phyloP scores from a whole-genome alignment of 1,140 invertebrate species.

The Vanessa tameamea region DNA sequence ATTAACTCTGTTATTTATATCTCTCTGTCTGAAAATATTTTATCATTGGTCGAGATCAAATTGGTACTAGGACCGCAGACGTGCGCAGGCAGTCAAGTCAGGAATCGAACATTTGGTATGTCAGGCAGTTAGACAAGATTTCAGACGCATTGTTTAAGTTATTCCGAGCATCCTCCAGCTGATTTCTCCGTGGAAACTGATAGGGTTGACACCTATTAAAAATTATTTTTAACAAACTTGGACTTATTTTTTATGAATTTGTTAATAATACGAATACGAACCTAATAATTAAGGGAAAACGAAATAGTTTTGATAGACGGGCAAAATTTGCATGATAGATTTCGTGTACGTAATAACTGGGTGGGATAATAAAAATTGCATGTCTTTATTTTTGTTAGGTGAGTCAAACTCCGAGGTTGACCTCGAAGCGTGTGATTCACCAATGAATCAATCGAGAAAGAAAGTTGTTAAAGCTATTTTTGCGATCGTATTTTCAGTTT shows the following conservation, averaged over 20 bases:
- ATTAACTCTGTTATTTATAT: conserved; percentile 32
- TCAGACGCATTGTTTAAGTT: conserved; percentile 76
- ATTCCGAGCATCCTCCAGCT: conserved; percentile 59
- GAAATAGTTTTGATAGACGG: conserved; percentile 22
- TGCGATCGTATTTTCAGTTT: conserved; percentile 8
- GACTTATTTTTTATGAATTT: too few species aligned
- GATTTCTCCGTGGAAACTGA: conserved; percentile 54
- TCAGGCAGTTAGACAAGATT: conserved; percentile 75
- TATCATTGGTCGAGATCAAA: conserved; percentile 40
- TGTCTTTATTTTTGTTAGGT: conserved; percentile 42
- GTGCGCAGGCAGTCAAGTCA: conserved; percentile 40
- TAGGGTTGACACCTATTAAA: conserved; percentile 39
- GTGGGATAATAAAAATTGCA: conserved; percentile 42
- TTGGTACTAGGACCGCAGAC: conserved; percentile 49
- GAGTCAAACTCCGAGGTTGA: conserved; percentile 33
- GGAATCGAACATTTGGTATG: conserved; percentile 68
- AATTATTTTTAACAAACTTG: neutral
- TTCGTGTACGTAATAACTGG: conserved; percentile 40
- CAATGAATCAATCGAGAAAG: conserved; percentile 37
- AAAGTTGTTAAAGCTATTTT: conserved; percentile 34
- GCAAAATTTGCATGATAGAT: conserved; percentile 25
- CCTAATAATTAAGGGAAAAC: conserved; percentile 14
- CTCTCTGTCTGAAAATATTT: conserved; percentile 38
- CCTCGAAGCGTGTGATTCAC: conserved; percentile 39
- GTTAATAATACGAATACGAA: neutral